Evolutionary conservation across 2,888 invertebrate genomes (phyloP), one percentile per base, ranked within the genome.

Genomic region (Microchrysa polita): DNA sequence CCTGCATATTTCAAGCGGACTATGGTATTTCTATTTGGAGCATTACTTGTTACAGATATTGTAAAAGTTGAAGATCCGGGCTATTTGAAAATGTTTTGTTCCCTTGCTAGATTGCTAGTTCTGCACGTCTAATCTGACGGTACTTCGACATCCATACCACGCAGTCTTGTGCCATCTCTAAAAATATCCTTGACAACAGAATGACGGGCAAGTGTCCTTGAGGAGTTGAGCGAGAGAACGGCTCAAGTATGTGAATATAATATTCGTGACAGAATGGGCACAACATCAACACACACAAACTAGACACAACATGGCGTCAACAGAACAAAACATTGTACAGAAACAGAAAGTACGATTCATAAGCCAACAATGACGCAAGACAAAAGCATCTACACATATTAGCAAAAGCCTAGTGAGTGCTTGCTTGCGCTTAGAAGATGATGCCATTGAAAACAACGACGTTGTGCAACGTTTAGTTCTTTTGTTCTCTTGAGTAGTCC

Each of bases 161-260:
- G 18, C 12, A 44, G 44, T 48, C 48, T 65, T 65, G 44, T 20
- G 9, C 20, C 48, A 42, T 18, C 40, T 42, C 40, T 42, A 69
- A 69, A 69, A 69, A 69, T 69, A 69, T 69, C 69, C 69, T 55
- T 40, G 57, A 69, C 57, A 69, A 69, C 34, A 69, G 55, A 55
- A 69, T 69, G 57, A 69, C 69, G 69, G 14, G 42, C 55, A 40
- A 65, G 42, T 69, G 40, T 55, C 69, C 69, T 69, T 69, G 57
- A 40, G 22, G 55, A 40, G 55, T 69, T 40, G n/a, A 18, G 69
- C 65, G 12, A 42, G 48, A 44, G 65, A 44, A 48, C n/a, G 48
- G 22, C 22, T 5, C 27, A 42, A 48, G 20, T 10, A 65, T 65
- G 48, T 48, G 44, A 44, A 65, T 65, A 65, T 65, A 1, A 65